Evolutionary conservation across 92 coral and sea anemone genomes (phyloP).

Genomic region (Nematostella vectensis): DNA sequence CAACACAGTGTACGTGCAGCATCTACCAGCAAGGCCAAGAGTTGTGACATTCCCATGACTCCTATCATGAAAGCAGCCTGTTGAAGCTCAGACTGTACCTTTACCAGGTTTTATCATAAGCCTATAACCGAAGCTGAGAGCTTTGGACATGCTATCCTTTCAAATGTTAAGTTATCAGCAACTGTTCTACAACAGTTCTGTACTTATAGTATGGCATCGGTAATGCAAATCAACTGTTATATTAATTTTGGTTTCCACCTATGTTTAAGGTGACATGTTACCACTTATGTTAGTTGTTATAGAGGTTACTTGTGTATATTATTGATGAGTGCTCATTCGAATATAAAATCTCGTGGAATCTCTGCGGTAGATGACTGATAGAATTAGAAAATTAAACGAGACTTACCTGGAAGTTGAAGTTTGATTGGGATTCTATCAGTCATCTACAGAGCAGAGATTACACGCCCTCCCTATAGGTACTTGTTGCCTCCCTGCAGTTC

Average conservation of each 20-base stretch:
- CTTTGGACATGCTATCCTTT: slow-evolving; percentile 14
- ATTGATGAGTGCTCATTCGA: slow-evolving; percentile 20
- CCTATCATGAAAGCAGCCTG: slow-evolving; percentile 19
- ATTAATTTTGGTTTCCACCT: neutral
- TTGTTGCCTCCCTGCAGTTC: slow-evolving; percentile 14
- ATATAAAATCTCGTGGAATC: slow-evolving; percentile 59
- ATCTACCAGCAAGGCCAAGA: slow-evolving; percentile 29
- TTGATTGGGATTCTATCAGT: slow-evolving; percentile 22
- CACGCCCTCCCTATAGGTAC: slow-evolving; percentile 21
- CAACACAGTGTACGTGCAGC: slow-evolving; percentile 58
- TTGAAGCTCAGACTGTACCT: slow-evolving; percentile 8
- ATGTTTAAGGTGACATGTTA: neutral
- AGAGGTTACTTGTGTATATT: neutral
- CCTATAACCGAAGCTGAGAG: slow-evolving; percentile 1
- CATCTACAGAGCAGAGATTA: slow-evolving; percentile 10
- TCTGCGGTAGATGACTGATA: slow-evolving; percentile 42
- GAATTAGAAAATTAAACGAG: slow-evolving; percentile 15
- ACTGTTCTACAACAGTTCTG: neutral
- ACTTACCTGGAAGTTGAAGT: slow-evolving; percentile 26
- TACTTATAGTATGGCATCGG: neutral
- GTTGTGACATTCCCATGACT: slow-evolving; percentile 26
- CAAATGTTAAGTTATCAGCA: neutral
- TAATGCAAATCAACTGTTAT: neutral
- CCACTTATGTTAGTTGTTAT: neutral
- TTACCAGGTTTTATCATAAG: slow-evolving; percentile 8